Base-by-base conservation (phyloP, 2,888 invertebrate species). In the Fragum sueziense region DNA sequence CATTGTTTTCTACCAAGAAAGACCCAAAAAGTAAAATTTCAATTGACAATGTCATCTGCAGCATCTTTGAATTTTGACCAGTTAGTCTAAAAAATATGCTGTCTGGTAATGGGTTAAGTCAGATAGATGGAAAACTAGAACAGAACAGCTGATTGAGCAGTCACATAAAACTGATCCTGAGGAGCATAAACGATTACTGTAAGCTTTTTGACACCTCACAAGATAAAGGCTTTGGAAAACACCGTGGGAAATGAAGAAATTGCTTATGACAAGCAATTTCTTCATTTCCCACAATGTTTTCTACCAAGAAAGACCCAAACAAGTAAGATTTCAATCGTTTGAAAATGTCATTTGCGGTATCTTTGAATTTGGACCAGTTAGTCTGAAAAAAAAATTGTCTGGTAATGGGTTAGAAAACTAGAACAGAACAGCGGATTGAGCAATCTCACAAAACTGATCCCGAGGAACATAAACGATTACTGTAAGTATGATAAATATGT, bases 101-200 rank as follows among this genome's bases (percentile, higher is more conserved):
- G n/a, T n/a, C n/a, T n/a, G n/a, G n/a, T n/a, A n/a, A n/a, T n/a
- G n/a, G 87, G 95, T 95, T 2, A 98, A 98, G 92, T 96, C 96
- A 69, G 96, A 96, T 51, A 95, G 97, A 86, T 98, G 98, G 94
- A 93, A 93, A 85, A 88, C 91, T 17, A 95, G 98, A 87, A 97
- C 97, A 0, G 97, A 97, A 91, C 95, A 96, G 80, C 94, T 98
- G 75, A 96, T 98, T 2, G 98, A 98, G 93, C 96, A 97, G 91
- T 96, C 97, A 2, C 97, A 97, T 91, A 96, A 97, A 92, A 96
- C 97, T 27, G 97, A 96, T 90, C 97, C 98, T 0, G 98, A 98
- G 93, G 98, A 98, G 93, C 97, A 91, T 67, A 90, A 90, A 79
- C 84, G 86, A 74, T 84, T 91, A 6, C 57, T 91, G 91, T 92